phyloP scores from a whole-genome alignment of 2,888 invertebrate genomes.

The Heliconius cydno region DNA sequence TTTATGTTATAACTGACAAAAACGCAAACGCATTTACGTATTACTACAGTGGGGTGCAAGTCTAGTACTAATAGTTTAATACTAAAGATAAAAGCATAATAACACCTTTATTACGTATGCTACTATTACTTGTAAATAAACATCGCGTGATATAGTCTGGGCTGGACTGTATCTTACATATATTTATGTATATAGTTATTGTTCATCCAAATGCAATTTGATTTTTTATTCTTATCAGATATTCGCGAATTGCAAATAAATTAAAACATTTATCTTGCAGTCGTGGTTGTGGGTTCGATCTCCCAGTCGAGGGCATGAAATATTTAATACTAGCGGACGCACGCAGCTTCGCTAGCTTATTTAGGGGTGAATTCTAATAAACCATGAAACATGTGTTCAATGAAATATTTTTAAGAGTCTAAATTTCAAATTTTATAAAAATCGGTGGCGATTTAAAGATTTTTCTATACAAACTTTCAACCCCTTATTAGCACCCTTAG shows the following conservation, averaged over 20 bases:
- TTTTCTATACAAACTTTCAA: too few species aligned
- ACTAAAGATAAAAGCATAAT: slow-evolving; percentile 10
- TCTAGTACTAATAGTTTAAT: background rate
- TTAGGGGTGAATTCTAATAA: too few species aligned
- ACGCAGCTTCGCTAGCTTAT: too few species aligned
- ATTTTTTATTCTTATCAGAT: background rate
- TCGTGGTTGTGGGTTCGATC: too few species aligned
- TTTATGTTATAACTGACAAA: background rate
- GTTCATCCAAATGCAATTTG: background rate
- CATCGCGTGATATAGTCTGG: background rate
- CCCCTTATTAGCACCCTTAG: too few species aligned
- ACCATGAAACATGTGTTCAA: too few species aligned
- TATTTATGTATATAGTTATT: background rate
- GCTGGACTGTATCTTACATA: background rate
- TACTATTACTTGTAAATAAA: slow-evolving; percentile 1
- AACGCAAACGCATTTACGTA: background rate
- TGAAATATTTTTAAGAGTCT: too few species aligned
- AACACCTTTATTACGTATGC: slow-evolving; percentile 10
- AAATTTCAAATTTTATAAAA: too few species aligned
- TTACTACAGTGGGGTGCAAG: background rate
- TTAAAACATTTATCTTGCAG: too few species aligned
- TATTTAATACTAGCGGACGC: too few species aligned
- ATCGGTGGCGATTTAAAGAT: too few species aligned
- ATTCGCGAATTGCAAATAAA: background rate
- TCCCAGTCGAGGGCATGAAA: too few species aligned